Conservation (phyloP, 2,888 invertebrate species). For the Patella pellucida region DNA sequence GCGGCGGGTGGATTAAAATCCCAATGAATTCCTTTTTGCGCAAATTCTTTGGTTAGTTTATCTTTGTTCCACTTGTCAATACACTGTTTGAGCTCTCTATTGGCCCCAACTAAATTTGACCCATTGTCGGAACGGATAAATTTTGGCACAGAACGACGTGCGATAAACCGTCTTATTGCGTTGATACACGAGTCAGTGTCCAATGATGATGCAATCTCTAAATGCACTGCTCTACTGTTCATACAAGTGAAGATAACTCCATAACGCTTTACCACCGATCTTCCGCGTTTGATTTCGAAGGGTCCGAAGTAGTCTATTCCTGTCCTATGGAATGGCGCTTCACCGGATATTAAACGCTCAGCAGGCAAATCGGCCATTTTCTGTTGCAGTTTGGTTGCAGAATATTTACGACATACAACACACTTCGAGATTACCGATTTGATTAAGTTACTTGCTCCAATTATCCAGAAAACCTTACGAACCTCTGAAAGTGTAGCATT, state of each 20-base stretch:
- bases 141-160: conserved; percentile 22
- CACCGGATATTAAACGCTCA: conserved; percentile 25
- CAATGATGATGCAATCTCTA: conserved; percentile 32
- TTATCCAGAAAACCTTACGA: conserved; percentile 29
- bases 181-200: conserved; percentile 36
- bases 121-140: conserved; percentile 30
- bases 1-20: conserved; percentile 37
- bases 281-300: conserved; percentile 31
- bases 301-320: conserved; percentile 45
- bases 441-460: conserved; percentile 24
- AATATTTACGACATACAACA: conserved; percentile 25
- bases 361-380: conserved; percentile 33
- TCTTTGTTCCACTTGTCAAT: conserved; percentile 30
- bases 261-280: conserved; percentile 36
- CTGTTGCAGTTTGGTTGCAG: conserved; percentile 20
- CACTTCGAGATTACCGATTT: conserved; percentile 25
- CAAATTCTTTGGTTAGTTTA: conserved; percentile 23
- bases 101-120: conserved; percentile 33
- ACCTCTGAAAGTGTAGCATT: conserved; percentile 28
- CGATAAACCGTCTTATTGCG: conserved; percentile 29
- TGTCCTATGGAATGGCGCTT: conserved; percentile 32
- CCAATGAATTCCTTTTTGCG: conserved; percentile 31
- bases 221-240: conserved; percentile 30
- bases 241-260: conserved; percentile 39
- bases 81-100: conserved; percentile 27